Conservation (phyloP, 2,797 vertebrate species). For the Meda fulgida region DNA sequence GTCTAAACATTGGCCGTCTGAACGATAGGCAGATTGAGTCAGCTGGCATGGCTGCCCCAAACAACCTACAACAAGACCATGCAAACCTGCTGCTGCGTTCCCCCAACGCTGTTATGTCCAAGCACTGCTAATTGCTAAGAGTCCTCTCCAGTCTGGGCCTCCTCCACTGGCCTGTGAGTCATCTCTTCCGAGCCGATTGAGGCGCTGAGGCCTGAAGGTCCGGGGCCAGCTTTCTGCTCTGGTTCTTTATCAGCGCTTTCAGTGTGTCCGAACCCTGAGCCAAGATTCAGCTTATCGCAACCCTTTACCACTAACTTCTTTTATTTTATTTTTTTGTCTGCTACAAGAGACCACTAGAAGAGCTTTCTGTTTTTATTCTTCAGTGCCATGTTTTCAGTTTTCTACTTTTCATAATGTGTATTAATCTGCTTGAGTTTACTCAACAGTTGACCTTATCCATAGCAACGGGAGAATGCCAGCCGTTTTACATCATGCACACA, state of each 20-base stretch:
- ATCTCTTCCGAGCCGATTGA: slow-evolving; percentile 38
- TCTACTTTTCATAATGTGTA: slow-evolving; percentile 43
- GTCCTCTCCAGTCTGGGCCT: slow-evolving; percentile 26
- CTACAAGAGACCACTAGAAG: slow-evolving; percentile 1
- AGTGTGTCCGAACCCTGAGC: slow-evolving; percentile 32
- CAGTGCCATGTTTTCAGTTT: slow-evolving; percentile 36
- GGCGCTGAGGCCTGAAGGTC: slow-evolving; percentile 19
- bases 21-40: slow-evolving; percentile 46
- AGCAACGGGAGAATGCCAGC: slow-evolving; percentile 76
- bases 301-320: slow-evolving; percentile 10
- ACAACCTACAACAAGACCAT: slow-evolving; percentile 29
- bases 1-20: slow-evolving; percentile 60
- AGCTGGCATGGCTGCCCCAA: slow-evolving; percentile 48
- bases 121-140: slow-evolving; percentile 37
- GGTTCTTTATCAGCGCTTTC: slow-evolving; percentile 54
- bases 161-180: slow-evolving; percentile 48
- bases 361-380: slow-evolving; percentile 13
- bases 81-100: slow-evolving; percentile 9
- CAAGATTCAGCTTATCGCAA: slow-evolving; percentile 52
- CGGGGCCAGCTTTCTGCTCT: slow-evolving; percentile 46
- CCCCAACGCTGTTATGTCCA: slow-evolving; percentile 13
- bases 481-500: slow-evolving; percentile 79
- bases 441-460: slow-evolving; percentile 75
- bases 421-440: slow-evolving; percentile 72
- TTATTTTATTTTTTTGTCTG: background rate